Percentiles rank a stretch among this genome's conserved stretches.
These are phyloP conservation scores for Lasioglossum baleicum DNA, from an alignment of 1,140 invertebrate genomes.

Conservation along the genomic window DNA sequence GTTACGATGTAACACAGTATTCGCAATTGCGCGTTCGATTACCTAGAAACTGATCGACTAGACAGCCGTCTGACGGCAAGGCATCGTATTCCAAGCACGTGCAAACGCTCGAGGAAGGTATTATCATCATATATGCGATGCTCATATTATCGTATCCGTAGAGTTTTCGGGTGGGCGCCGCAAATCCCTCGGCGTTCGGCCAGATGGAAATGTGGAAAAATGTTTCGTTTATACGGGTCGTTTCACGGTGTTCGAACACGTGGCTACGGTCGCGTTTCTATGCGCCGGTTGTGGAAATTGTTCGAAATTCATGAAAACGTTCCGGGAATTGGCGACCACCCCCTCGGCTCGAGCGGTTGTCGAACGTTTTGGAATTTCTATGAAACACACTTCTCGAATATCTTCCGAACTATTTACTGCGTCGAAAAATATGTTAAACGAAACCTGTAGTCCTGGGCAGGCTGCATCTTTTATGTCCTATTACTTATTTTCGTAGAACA, in stretches of 20 bases:
- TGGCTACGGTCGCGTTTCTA: background rate
- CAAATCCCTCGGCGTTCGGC: slow-evolving; percentile 14
- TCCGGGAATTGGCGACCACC: background rate
- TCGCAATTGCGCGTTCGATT: slow-evolving; percentile 4
- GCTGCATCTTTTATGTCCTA: too few species aligned
- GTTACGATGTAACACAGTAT: background rate
- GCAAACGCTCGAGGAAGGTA: slow-evolving; percentile 19
- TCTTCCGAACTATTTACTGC: too few species aligned
- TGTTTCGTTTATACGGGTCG: slow-evolving; percentile 13
- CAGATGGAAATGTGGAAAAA: slow-evolving; percentile 20
- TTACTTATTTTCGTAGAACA: too few species aligned
- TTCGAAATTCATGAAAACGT: slow-evolving; percentile 5
- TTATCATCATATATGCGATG: slow-evolving; percentile 20
- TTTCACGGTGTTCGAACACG: slow-evolving; percentile 6
- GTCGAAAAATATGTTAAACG: too few species aligned
- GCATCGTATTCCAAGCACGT: background rate
- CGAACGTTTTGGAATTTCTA: background rate
- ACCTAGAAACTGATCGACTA: slow-evolving; percentile 2
- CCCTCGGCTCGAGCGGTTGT: background rate
- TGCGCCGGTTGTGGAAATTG: slow-evolving; percentile 3
- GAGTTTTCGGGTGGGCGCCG: too few species aligned
- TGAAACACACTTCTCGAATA: background rate
- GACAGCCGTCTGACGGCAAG: background rate
- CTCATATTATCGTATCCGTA: background rate
- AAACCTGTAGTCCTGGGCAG: too few species aligned